Conservation (phyloP, 2,797 vertebrate genomes). For the Sebastes itinus region DNA sequence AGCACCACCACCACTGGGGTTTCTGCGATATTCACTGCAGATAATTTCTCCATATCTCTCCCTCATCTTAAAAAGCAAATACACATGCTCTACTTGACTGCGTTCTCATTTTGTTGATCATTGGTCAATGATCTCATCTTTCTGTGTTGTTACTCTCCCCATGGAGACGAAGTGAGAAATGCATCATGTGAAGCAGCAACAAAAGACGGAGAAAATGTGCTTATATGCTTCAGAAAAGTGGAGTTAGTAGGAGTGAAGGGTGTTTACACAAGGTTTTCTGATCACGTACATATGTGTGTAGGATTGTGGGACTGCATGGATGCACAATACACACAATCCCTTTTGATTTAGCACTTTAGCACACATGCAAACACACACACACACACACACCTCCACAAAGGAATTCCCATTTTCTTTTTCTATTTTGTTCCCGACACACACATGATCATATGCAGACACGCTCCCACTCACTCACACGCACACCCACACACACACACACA, state of each 20-base stretch:
- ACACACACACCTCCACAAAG: conserved; percentile 27
- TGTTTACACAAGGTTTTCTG: conserved; percentile 60
- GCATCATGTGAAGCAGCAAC: conserved; percentile 35
- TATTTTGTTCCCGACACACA: conserved; percentile 44
- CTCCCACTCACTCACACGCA: not conserved
- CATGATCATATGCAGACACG: conserved; percentile 46
- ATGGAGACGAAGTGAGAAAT: conserved; percentile 44
- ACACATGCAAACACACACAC: conserved; percentile 16
- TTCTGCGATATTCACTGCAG: conserved; percentile 9
- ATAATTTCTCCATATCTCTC: conserved; percentile 16
- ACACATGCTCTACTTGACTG: conserved; percentile 31
- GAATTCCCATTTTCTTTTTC: conserved; percentile 53
- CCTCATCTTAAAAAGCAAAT: conserved; percentile 14
- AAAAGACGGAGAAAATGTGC: conserved; percentile 30
- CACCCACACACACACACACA: conserved; percentile 16
- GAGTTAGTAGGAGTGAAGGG: conserved; percentile 39
- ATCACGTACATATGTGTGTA: conserved; percentile 50
- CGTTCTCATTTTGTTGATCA: conserved; percentile 39
- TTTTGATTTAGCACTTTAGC: conserved; percentile 51
- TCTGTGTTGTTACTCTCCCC: conserved; percentile 19
- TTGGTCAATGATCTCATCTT: conserved; percentile 49
- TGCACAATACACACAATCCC: conserved; percentile 48
- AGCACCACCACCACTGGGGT: not conserved
- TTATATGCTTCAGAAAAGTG: conserved; percentile 33
- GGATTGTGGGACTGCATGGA: conserved; percentile 49